These are phyloP conservation scores for Neotoxoptera formosana DNA, from an alignment of 1,140 invertebrate genomes.

Conservation along the genomic window DNA sequence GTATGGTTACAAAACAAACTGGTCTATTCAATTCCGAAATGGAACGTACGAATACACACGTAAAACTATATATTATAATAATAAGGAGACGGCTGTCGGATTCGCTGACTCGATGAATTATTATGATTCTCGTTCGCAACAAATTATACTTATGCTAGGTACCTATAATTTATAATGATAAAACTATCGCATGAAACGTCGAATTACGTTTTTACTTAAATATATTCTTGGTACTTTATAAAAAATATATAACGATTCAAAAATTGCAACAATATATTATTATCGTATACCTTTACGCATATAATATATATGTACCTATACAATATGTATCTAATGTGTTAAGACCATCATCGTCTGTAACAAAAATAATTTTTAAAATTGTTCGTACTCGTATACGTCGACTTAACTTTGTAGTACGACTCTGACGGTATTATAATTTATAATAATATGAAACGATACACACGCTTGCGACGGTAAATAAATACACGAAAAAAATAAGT, in stretches of 20 bases:
- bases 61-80: constrained; percentile 1
- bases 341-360: too few species aligned
- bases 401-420: too few species aligned
- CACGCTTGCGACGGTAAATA: neutral
- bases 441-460: neutral
- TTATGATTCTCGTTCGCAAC: neutral
- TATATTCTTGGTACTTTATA: neutral
- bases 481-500: neutral
- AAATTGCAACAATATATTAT: neutral
- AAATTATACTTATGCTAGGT: neutral
- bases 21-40: neutral
- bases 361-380: neutral
- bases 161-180: neutral
- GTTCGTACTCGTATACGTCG: neutral
- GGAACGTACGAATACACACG: neutral
- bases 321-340: neutral
- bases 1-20: constrained; percentile 25
- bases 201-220: neutral
- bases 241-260: neutral
- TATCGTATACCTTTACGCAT: too few species aligned
- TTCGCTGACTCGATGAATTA: neutral
- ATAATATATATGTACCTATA: too few species aligned
- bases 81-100: neutral
- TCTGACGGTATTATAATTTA: neutral
- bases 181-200: neutral